Evolutionary conservation across 2,888 invertebrate genomes (phyloP).

Genomic region (Agrilus mali): DNA sequence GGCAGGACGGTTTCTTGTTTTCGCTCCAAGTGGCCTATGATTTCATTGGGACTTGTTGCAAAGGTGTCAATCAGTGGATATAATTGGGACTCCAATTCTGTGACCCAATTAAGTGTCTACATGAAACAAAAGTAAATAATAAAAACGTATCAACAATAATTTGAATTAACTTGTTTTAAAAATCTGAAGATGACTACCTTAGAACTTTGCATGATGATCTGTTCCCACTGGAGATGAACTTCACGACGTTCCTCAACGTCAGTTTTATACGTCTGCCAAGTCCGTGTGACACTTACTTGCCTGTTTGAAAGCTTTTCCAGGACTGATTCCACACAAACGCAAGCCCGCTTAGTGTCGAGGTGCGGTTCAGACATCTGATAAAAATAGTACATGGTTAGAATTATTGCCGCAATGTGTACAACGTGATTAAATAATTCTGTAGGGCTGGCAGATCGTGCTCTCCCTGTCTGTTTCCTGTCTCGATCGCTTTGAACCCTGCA

Average conservation of each 20-base stretch:
- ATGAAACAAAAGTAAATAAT: constrained; percentile 14
- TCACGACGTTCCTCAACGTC: constrained; percentile 46
- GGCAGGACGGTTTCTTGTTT: constrained; percentile 43
- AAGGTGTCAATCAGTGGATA: constrained; percentile 61
- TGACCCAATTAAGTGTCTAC: constrained; percentile 52
- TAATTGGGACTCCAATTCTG: constrained; percentile 56
- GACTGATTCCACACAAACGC: constrained; percentile 53
- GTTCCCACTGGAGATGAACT: constrained; percentile 37
- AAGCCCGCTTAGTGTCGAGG: constrained; percentile 53
- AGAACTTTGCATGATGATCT: constrained; percentile 49
- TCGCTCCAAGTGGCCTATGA: constrained; percentile 43
- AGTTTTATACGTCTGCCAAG: constrained; percentile 60
- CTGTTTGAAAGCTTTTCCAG: constrained; percentile 53
- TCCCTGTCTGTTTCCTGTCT: too few relatives aligned
- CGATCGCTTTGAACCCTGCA: too few relatives aligned
- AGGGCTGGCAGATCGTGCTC: too few relatives aligned
- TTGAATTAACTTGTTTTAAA: constrained; percentile 1
- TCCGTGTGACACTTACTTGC: constrained; percentile 50
- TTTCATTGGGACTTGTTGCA: constrained; percentile 43
- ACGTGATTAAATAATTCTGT: too few relatives aligned
- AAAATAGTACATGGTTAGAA: constrained; percentile 18
- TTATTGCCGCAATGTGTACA: too few relatives aligned
- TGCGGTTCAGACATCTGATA: constrained; percentile 51
- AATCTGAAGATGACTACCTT: constrained; percentile 36
- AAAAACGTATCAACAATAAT: neutral